Conservation (phyloP, 2,797 vertebrate species). For the Manis pentadactyla region DNA sequence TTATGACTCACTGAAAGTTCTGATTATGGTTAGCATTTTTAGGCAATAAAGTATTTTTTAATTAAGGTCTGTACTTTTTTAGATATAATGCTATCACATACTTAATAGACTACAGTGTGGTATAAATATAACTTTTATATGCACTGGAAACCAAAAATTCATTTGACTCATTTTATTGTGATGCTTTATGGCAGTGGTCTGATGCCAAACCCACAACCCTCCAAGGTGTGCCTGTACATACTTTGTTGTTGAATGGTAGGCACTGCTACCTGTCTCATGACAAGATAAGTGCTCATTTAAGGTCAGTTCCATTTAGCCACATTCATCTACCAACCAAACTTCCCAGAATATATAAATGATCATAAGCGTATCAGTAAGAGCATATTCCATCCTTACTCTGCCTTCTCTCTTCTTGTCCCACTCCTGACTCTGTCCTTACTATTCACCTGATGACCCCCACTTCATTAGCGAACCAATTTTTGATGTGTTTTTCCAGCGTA, state of each 20-base stretch:
- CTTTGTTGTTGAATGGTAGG: not conserved
- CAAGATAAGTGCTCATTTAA: not conserved
- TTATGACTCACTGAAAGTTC: too few relatives aligned
- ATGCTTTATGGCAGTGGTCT: too few relatives aligned
- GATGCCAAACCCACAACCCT: too few relatives aligned
- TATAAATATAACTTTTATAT: too few relatives aligned
- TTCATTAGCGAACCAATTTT: not conserved
- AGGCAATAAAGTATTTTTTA: too few relatives aligned
- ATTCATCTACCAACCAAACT: not conserved
- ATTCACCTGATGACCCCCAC: not conserved
- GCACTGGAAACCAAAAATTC: too few relatives aligned
- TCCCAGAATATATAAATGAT: not conserved
- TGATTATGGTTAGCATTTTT: too few relatives aligned
- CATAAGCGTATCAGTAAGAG: not conserved
- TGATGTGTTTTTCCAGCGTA: not conserved
- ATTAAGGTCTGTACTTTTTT: too few relatives aligned
- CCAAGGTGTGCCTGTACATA: not conserved
- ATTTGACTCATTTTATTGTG: too few relatives aligned
- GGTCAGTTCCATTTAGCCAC: not conserved
- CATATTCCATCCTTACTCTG: not conserved
- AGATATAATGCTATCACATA: too few relatives aligned
- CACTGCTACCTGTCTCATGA: not conserved
- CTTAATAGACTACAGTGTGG: too few relatives aligned
- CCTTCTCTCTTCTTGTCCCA: not conserved
- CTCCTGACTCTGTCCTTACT: not conserved